Evolutionary conservation across 1,140 invertebrate genomes (phyloP), one percentile per base, ranked within the genome.

Genomic region (Drosophila quadrilineata): DNA sequence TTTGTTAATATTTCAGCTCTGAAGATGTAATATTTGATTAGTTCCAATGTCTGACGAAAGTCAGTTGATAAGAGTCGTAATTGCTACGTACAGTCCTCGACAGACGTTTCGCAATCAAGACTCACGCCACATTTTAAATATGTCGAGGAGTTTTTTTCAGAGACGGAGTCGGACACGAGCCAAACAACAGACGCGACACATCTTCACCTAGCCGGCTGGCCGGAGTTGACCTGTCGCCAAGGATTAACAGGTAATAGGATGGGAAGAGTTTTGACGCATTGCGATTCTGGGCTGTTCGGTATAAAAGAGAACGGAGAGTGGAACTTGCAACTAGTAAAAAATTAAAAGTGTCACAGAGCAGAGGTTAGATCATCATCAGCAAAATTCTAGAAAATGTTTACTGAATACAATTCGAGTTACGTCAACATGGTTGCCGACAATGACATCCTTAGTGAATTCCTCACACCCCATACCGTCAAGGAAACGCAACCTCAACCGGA

Each of bases 251-350:
- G 52, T 68, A 66, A 56, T 12, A 40, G n/a, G 14, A 14, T 24
- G 17, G 19, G 28, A 36, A 56, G 50, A 57, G 41, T 49, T 41
- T 6, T 58, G n/a, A n/a, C n/a, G n/a, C n/a, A n/a, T n/a, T n/a
- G 16, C 40, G 56, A 75, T 65, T 38, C 38, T 58, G 36, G 43
- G 19, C 79, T 84, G 46, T 21, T 1, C 3, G 28, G 65, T 84
- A 84, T 84, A 84, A 60, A 84, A 84, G 64, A 63, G 71, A 45
- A 71, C 14, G 29, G 35, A 46, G 28, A n/a, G 8, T 28, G n/a
- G 31, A 19, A 53, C 19, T n/a, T 35, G 45, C 53, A 77, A 48
- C 17, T 53, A 84, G 69, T 84, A 74, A 84, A 84, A 85, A 84
- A 84, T 77, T 21, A 19, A 24, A 60, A 19, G 38, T 71, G 52